Base-by-base conservation (phyloP, 2,797 vertebrate genomes). In the Oryzias sinensis region DNA sequence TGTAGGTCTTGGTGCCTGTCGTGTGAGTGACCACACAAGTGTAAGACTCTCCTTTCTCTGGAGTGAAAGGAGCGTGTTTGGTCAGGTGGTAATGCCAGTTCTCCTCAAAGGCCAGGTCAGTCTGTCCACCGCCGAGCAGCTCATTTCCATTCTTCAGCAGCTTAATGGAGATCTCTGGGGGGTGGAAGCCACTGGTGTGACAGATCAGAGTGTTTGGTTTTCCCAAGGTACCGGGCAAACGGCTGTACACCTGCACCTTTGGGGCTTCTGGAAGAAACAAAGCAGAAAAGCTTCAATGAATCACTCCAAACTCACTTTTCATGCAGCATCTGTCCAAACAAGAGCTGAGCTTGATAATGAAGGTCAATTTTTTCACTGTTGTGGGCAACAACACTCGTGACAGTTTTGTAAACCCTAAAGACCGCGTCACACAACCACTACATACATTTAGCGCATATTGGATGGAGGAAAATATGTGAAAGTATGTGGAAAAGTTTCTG, bases 61-160 rank as follows among this genome's bases (percentile, higher is more conserved):
- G 93, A 0, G 0, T 76, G 77, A 96, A 92, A 0, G 1, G 0
- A 0, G 1, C 76, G 0, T 71, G 62, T 24, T 64, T 88, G 73
- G 93, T 93, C 48, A 93, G 91, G 45, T 95, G 82, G 79, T 95
- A 98, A 22, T 82, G 77, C 95, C 96, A 96, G 59, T 91, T 69
- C 0, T 84, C 37, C 1, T 83, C 76, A 78, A 97, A 98, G 66
- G 94, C 83, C 82, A 97, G 80, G 75, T 97, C 95, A 0, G 91
- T 73, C 49, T 81, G 86, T 0, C 57, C 0, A 0, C 81, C 8
- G 0, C 0, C 0, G 0, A 11, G 0, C 0, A 98, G 66, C 0
- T 59, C 61, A 0, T 0, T 0, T 0, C 40, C 90, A 0, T 93
- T 43, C 62, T 87, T 86, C 44, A 91, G 8, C 0, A 98, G 55